Base-by-base conservation (phyloP, 2,113 vertebrate species). In the Clupea harengus region DNA sequence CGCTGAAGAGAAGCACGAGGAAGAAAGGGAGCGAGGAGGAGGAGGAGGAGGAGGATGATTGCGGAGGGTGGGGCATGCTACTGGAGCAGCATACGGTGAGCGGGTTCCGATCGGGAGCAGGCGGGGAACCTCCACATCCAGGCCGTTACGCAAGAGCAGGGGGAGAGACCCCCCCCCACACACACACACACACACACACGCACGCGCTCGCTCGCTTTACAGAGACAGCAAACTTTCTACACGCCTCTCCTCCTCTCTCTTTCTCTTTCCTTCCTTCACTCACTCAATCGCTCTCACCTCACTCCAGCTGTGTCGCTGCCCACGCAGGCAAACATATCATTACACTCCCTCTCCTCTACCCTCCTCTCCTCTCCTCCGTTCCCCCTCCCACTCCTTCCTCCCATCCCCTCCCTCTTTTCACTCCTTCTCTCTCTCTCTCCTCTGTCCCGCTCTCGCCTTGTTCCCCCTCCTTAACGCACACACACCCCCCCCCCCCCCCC, bases 1-100 rank as follows among this genome's bases (percentile, higher is more conserved):
- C 89, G 86, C 89, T 88, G 82, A 91, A 88, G 87, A 91, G 92
- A 86, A 82, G 88, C 88, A 85, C 90, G 85, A 91, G 52, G 6
- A n/a, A 67, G 22, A 25, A n/a, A 67, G 67, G 4, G 32, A 75
- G 67, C 3, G 67, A 39, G 67, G 13, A 17, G 13, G 67, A 22
- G 20, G n/a, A 64, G n/a, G 60, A 64, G 60, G 22, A 22, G 22
- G 60, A 75, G 67, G 57, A 54, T 0, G 50, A 11, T 1, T 13
- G 50, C 50, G 6, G 47, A 6, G 47, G 47, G 6, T 52, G 50
- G 5, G 9, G 50, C 50, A 52, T 6, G 50, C 50, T 52, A 52
- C 50, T 52, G 50, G 50, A 11, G 50, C 46, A 47, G 50, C 9
- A 52, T 2, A 2, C 50, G 11, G 50, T 6, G n/a, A 64, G 22